Conservation (phyloP, 2,797 vertebrate species). For the Anguilla anguilla region DNA sequence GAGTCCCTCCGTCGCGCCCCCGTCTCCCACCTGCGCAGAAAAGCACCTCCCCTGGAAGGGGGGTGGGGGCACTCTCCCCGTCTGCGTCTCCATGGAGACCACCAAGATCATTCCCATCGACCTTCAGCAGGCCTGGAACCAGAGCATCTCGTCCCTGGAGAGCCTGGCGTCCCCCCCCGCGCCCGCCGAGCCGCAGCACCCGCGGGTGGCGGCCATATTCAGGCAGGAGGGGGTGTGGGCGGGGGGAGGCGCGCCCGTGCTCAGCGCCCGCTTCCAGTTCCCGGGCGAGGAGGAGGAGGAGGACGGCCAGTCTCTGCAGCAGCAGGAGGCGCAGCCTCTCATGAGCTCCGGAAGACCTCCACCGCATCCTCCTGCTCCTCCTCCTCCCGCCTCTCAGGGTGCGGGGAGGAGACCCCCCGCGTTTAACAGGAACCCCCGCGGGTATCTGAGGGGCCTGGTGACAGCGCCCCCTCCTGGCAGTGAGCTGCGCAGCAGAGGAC, state of each 20-base stretch:
- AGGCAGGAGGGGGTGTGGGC: slow-evolving; percentile 46
- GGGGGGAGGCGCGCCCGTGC: slow-evolving; percentile 49
- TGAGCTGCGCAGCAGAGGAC: slow-evolving; percentile 64
- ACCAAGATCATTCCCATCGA: slow-evolving; percentile 94
- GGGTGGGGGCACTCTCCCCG: slow-evolving; percentile 78
- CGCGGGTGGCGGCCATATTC: slow-evolving; percentile 61
- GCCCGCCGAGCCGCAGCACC: slow-evolving; percentile 63
- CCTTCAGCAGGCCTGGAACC: slow-evolving; percentile 93
- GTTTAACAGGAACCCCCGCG: slow-evolving; percentile 75
- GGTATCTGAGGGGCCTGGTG: slow-evolving; percentile 73
- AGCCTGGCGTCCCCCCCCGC: slow-evolving; percentile 79
- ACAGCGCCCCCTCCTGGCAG: slow-evolving; percentile 54
- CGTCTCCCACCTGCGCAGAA: slow-evolving; percentile 78
- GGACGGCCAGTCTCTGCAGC: slow-evolving; percentile 64
- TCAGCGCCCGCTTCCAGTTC: slow-evolving; percentile 71
- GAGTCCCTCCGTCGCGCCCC: slow-evolving; percentile 73
- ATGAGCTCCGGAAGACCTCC: slow-evolving; percentile 74
- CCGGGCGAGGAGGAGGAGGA: slow-evolving; percentile 75
- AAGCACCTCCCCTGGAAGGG: slow-evolving; percentile 90
- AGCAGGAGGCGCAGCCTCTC: slow-evolving; percentile 85
- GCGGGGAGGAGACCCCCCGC: slow-evolving; percentile 68
- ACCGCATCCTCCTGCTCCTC: slow-evolving; percentile 53
- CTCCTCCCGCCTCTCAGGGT: slow-evolving; percentile 21
- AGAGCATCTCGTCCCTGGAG: slow-evolving; percentile 94
- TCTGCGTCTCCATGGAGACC: slow-evolving; percentile 88